Evolutionary conservation across 2,797 vertebrate species (phyloP).

Genomic region (Dromococcyx pavoninus): DNA sequence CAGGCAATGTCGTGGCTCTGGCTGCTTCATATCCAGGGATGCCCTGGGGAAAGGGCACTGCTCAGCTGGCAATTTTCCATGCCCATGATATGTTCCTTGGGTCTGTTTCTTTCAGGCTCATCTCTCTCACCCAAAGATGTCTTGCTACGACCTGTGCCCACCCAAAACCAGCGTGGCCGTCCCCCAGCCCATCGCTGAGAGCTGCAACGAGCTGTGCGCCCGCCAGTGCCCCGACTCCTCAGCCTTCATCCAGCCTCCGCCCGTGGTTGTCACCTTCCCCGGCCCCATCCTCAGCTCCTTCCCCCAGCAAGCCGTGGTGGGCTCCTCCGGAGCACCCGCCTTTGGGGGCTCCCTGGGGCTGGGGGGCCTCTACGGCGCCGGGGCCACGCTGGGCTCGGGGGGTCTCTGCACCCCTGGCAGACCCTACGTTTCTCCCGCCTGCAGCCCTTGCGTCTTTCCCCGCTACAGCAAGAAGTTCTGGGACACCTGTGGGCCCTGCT

Average conservation of each 20-base stretch:
- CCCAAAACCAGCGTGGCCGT: background rate
- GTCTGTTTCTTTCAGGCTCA: no score
- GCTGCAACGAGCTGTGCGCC: constrained; percentile 4
- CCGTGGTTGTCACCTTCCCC: background rate
- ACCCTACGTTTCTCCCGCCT: background rate
- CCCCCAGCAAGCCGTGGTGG: background rate
- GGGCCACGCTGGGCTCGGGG: background rate
- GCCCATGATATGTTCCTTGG: no score
- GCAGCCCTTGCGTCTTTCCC: no score
- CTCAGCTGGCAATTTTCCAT: no score
- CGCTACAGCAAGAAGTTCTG: no score
- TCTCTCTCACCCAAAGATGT: background rate
- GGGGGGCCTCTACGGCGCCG: background rate
- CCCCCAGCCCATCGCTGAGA: background rate
- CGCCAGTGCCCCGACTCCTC: no score
- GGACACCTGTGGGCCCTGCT: no score
- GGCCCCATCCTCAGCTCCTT: no score
- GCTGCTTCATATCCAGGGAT: no score
- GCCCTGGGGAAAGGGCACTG: background rate
- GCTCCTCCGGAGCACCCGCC: background rate
- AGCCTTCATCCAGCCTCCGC: no score
- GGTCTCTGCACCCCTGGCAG: background rate
- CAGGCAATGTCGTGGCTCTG: no score
- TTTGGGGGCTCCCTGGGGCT: background rate
- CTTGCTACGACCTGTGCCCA: background rate